Evolutionary conservation across 2,888 invertebrate species (phyloP), one percentile per base, ranked within the genome.

Genomic region (Heliconius hortense): DNA sequence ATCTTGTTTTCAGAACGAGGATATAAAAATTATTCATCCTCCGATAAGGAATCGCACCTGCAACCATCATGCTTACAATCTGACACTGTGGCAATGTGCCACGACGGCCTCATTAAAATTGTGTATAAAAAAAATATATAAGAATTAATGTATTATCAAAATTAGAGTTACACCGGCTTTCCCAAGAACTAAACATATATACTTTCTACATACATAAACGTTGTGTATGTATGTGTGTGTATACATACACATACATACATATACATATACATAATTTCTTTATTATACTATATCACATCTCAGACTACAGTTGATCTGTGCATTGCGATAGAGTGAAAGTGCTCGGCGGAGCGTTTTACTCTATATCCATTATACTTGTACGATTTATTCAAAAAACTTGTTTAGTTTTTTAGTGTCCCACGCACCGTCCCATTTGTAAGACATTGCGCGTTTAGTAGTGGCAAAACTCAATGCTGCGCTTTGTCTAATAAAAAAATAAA

Each of bases 251-350:
- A 66, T 21, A 66, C 24, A 24, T n/a, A 66, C 5, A 31, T 66
- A 31, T 66, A 48, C 18, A 31, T 43, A 66, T 63, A 70, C 24
- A 59, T 72, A 63, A 39, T 66, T 72, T 64, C 66, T 66, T 66
- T 66, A 70, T 72, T 53, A 43, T 24, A 56, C 56, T 56, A 35
- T 70, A 76, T 43, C 53, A 62, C 73, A 75, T 73, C 77, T 75
- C 73, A 10, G 66, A 66, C 39, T 66, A 75, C 73, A 28, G 75
- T 73, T 67, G 75, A 77, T 77, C 77, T 75, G 75, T 73, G 77
- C 77, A 60, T 74, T 63, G 69, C 70, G 73, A 71, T 72, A 74
- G 56, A 81, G 83, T 81, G 86, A 86, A 86, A 86, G 86, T 84
- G 82, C 76, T 79, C 81, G 80, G 78, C 82, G 75, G 76, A 82